Evolutionary conservation across 2,797 vertebrate species (phyloP).

Genomic region (Ara ararauna): DNA sequence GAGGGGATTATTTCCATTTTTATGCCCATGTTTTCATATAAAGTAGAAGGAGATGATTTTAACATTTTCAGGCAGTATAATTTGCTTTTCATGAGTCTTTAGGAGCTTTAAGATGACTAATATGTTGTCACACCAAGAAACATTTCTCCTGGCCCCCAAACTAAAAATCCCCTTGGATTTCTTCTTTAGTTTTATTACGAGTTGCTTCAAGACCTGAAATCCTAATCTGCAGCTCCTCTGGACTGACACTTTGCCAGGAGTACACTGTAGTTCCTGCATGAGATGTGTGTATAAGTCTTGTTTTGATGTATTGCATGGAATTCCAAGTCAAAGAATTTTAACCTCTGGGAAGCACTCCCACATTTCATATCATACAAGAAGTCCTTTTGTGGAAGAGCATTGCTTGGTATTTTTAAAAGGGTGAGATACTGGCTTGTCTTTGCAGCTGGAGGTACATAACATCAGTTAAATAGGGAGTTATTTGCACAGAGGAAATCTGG

Average conservation of each 20-base stretch:
- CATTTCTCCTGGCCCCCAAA: not conserved
- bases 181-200: not conserved
- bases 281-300: not conserved
- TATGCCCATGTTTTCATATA: not conserved
- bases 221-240: not conserved
- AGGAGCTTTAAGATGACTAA: slow-evolving; percentile 10
- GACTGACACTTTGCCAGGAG: not conserved
- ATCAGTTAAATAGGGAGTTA: not conserved
- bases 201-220: not conserved
- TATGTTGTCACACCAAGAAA: not conserved
- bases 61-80: slow-evolving; percentile 14
- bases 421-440: not conserved
- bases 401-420: not conserved
- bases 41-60: slow-evolving; percentile 1
- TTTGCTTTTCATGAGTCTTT: slow-evolving; percentile 4
- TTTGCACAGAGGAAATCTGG: not conserved
- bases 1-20: slow-evolving; percentile 60
- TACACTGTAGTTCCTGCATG: not conserved
- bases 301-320: not conserved
- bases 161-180: not conserved
- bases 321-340: not conserved
- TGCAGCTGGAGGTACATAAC: not conserved
- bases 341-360: not conserved
- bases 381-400: not conserved
- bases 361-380: not conserved